Evolutionary conservation across 1,140 invertebrate species (phyloP).

Genomic region (Rhyacophila brunnea): DNA sequence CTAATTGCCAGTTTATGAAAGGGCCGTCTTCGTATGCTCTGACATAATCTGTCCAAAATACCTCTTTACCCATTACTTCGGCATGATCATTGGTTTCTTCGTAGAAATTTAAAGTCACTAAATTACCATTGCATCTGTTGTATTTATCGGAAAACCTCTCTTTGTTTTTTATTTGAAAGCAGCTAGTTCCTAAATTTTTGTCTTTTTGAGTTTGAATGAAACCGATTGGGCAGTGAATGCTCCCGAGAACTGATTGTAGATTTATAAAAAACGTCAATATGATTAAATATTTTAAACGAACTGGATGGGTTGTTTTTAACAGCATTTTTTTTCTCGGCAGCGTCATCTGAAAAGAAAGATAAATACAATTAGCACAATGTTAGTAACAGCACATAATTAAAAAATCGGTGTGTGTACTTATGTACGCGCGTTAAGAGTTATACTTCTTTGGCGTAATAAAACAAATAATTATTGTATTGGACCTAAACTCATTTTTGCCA

Average conservation of each 20-base stretch:
- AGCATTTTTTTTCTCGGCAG: too few species aligned
- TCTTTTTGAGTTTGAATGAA: conserved; percentile 5
- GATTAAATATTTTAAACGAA: too few species aligned
- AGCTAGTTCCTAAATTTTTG: conserved; percentile 12
- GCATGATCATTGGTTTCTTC: conserved; percentile 39
- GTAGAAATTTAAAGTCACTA: conserved; percentile 39
- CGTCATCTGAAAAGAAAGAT: background rate
- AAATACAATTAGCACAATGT: too few species aligned
- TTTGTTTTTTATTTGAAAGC: conserved; percentile 41
- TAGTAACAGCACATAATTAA: too few species aligned
- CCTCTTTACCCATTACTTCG: conserved; percentile 35
- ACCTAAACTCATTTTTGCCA: too few species aligned
- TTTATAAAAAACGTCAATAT: too few species aligned
- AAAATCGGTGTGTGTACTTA: too few species aligned
- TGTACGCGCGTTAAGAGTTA: too few species aligned
- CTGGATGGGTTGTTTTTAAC: too few species aligned
- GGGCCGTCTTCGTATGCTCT: conserved; percentile 45
- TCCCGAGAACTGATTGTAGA: too few species aligned
- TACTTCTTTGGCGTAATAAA: too few species aligned
- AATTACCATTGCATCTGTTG: conserved; percentile 43
- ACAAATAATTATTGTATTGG: too few species aligned
- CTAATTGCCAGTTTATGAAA: conserved; percentile 44
- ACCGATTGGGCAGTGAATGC: conserved; percentile 25
- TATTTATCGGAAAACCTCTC: conserved; percentile 43
- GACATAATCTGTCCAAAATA: conserved; percentile 48